Conservation (phyloP, 2,113 vertebrate genomes). For the Choloepus hoffmanni region DNA sequence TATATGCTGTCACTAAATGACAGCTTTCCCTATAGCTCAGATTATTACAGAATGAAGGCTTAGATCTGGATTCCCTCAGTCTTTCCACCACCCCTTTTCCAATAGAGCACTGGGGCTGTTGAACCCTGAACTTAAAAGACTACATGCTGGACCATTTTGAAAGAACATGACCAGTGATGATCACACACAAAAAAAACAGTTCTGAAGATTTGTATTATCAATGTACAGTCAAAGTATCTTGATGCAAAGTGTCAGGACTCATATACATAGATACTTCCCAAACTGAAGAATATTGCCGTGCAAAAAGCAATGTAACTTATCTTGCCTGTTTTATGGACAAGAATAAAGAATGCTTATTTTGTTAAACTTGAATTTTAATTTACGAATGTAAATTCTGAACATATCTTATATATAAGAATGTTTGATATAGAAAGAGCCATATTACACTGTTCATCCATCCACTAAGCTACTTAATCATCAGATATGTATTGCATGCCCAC, state of each 20-base stretch:
- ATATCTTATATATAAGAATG: neutral
- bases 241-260: neutral
- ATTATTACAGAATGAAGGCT: neutral
- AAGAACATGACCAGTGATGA: neutral
- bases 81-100: neutral
- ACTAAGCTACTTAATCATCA: neutral
- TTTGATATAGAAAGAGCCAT: neutral
- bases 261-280: neutral
- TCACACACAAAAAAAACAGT: neutral
- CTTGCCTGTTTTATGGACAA: neutral
- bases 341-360: constrained; percentile 1
- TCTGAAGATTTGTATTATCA: neutral
- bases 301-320: neutral
- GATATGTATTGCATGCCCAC: neutral
- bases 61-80: neutral
- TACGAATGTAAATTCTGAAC: constrained; percentile 12
- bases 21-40: neutral
- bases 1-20: neutral
- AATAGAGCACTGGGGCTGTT: neutral
- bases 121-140: neutral
- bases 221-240: neutral
- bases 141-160: neutral
- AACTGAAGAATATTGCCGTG: constrained; percentile 2
- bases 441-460: neutral
- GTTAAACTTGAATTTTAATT: constrained; percentile 53